phyloP scores from a whole-genome alignment of 2,113 vertebrate genomes.

The Synchiropus splendidus region DNA sequence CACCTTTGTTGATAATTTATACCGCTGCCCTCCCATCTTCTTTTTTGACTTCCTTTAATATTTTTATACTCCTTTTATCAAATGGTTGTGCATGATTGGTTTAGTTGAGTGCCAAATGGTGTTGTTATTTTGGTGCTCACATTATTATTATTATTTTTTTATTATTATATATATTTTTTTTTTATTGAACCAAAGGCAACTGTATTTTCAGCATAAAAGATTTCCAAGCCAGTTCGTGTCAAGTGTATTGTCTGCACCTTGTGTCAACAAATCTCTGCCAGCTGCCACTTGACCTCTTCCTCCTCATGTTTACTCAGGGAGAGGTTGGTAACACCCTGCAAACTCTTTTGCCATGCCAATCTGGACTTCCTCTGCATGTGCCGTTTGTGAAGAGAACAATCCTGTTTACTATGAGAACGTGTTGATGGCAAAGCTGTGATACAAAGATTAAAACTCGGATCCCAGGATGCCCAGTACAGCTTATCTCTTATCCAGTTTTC shows the following conservation, averaged over 20 bases:
- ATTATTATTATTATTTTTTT: too few species aligned
- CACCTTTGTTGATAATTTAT: too few species aligned
- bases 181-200: too few species aligned
- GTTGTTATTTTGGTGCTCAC: too few species aligned
- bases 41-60: too few species aligned
- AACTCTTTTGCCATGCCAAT: slow-evolving; percentile 52
- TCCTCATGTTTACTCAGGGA: slow-evolving; percentile 42
- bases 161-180: too few species aligned
- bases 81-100: too few species aligned
- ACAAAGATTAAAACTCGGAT: slow-evolving; percentile 64
- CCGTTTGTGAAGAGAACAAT: slow-evolving; percentile 69
- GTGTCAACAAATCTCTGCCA: slow-evolving; percentile 30
- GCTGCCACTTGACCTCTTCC: slow-evolving; percentile 43
- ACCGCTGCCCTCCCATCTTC: too few species aligned
- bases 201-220: too few species aligned
- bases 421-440: slow-evolving; percentile 60
- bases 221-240: slow-evolving; percentile 15
- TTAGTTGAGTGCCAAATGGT: too few species aligned
- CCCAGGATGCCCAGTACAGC: too few species aligned
- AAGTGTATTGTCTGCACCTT: slow-evolving; percentile 30
- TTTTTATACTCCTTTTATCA: too few species aligned
- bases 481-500: not conserved
- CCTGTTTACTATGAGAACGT: slow-evolving; percentile 66
- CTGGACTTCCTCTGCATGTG: slow-evolving; percentile 38
- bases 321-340: slow-evolving; percentile 32